Base-by-base conservation (phyloP, 1,140 invertebrate genomes). In the Calycopis cecrops region DNA sequence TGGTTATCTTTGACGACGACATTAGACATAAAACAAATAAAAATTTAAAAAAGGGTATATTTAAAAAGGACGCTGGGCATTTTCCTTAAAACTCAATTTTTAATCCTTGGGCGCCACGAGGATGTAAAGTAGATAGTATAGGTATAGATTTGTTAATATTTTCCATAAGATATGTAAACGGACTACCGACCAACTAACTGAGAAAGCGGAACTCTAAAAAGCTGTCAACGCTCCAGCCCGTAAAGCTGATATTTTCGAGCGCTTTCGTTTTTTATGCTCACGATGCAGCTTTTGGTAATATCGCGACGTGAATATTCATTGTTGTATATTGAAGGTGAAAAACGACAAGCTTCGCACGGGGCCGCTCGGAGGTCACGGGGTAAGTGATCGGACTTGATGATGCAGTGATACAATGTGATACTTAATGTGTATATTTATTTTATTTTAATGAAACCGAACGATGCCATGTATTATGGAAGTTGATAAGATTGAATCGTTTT, bases 171-270 rank as follows among this genome's bases (percentile, higher is more conserved):
- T 35, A 10, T 10, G 9, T 9, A 37, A 10, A 10, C 9, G 9
- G 35, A 37, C 1, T 10, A 37, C 3, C 9, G 35, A 9, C 35
- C 9, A 10, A 10, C 11, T 3, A 10, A 37, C 40, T 6, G 12
- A 4, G 9, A 9, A 16, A 1, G 47, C 42, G 48, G 48, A 28
- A 35, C 35, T 48, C 52, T 49, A 52, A 57, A 57, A 57, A 51
- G 38, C 55, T 50, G 48, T 57, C 51, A 51, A 51, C 55, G 38
- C 49, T 34, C 38, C 33, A 28, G 51, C 40, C 38, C 55, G 44
- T 57, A 51, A 42, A 57, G 48, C 48, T 52, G 50, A 57, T 44
- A 51, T 51, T 51, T 51, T 14, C 49, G 49, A 16, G 40, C 40
- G 40, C 12, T 44, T 44, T 16, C 40, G 40, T 16, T 28, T 28